A percentile compares a stretch with the other conserved stretches of the same genome.
Evolutionary conservation across 2,888 invertebrate species (phyloP).

Genomic region (Scaptomyza polygonia): DNA sequence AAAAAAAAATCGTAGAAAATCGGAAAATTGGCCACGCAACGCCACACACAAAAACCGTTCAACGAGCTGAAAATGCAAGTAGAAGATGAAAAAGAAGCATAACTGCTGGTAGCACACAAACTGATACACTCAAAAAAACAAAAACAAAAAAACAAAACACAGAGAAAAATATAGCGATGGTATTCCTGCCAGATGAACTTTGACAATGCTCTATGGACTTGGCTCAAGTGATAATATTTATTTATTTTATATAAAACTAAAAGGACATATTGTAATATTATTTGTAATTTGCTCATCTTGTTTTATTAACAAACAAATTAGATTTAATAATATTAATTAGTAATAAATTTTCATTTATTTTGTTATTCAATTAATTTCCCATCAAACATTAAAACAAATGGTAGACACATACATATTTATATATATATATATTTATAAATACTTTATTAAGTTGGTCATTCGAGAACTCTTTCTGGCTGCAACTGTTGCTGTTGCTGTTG

Average conservation of each 20-base stretch:
- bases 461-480: constrained; percentile 17
- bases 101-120: constrained; percentile 6
- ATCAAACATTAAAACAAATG: no score
- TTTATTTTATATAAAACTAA: no score
- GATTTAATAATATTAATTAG: no score
- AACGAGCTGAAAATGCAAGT: constrained; percentile 1
- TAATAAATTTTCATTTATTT: no score
- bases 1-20: constrained; percentile 53
- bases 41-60: constrained; percentile 15
- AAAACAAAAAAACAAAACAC: neutral
- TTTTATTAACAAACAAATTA: no score
- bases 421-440: neutral
- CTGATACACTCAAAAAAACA: constrained; percentile 2
- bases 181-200: constrained; percentile 15
- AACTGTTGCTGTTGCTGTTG: neutral
- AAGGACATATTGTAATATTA: no score
- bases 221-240: no score
- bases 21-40: constrained; percentile 67
- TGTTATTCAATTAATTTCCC: no score
- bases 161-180: neutral
- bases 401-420: no score
- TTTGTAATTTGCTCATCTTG: no score
- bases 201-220: neutral
- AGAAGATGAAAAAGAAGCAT: constrained; percentile 1
- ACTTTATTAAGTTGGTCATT: constrained; percentile 15